Base-by-base conservation (phyloP, 2,113 vertebrate genomes). In the Eubucco bourcierii region DNA sequence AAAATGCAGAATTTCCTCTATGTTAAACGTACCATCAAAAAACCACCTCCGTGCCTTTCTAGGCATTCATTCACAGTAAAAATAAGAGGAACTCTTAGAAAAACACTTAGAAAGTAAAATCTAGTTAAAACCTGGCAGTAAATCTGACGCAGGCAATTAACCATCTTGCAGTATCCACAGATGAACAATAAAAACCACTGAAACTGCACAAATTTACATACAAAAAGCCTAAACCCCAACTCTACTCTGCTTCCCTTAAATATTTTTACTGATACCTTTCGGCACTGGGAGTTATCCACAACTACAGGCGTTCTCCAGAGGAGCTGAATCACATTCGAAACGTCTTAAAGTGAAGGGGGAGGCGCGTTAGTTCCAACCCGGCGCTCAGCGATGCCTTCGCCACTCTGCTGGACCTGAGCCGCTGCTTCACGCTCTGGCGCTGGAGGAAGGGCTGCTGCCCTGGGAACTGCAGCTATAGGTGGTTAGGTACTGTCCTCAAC, bases 401-500 rank as follows among this genome's bases (percentile, higher is more conserved):
- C 24, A 0, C 65, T 65, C 63, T 53, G 53, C 20, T 9, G 80
- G 76, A 61, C 92, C 96, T 82, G 93, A 95, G 95, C 91, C 59
- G 74, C 60, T 31, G 15, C 84, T 71, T 18, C 3, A 17, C 0
- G 16, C 70, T 65, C 58, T 13, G 5, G 20, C 1, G 7, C 74
- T 73, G 84, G n/a, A 78, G 70, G 73, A 39, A 47, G 84, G 90
- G 94, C 78, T 76, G 88, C 82, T 1, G 4, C 55, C 74, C 79
- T 0, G 4, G 58, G 56, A 20, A 25, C 63, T 6, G 75, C 24
- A 86, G 96, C 98, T 98, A 98, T 91, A 98, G 97, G 95, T 99
- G 98, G 75, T 97, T 64, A 11, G 99, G 98, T 21, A 99, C 98
- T 3, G 99, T 99, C 97, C 97, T 97, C 96, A 99, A 79, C 89